A percentile compares a stretch with the other conserved stretches of the same genome.
These are phyloP conservation scores for Bembecia ichneumoniformis DNA, from an alignment of 2,888 invertebrate genomes.

Conservation along the genomic window DNA sequence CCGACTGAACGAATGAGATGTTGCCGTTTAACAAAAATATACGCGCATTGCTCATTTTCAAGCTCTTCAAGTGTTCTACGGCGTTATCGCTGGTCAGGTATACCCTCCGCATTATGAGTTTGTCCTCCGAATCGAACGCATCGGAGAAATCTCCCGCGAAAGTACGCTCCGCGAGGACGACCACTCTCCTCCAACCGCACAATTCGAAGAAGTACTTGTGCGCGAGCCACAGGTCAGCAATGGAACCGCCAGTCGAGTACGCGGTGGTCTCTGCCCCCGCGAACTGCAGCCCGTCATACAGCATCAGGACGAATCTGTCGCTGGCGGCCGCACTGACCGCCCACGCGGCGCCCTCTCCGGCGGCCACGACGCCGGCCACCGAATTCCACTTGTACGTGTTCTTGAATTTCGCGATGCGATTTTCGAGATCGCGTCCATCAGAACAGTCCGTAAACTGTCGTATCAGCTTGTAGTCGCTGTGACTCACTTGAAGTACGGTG, in stretches of 20 bases:
- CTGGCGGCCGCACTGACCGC: constrained; percentile 9
- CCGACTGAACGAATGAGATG: constrained; percentile 71
- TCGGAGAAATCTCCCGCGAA: constrained; percentile 2
- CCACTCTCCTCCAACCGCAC: constrained; percentile 78
- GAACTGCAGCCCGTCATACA: constrained; percentile 23
- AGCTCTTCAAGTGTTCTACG: constrained; percentile 5
- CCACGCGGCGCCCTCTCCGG: constrained; percentile 13
- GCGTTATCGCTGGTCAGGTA: background rate
- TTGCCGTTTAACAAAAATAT: constrained; percentile 87
- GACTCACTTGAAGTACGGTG: background rate
- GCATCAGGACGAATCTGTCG: constrained; percentile 14
- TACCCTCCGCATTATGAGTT: background rate
- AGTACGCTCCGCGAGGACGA: constrained; percentile 77
- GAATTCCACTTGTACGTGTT: background rate
- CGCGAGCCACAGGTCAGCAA: constrained; percentile 15
- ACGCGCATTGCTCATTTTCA: constrained; percentile 61
- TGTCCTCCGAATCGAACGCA: background rate
- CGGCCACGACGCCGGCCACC: constrained; percentile 4
- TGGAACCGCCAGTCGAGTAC: constrained; percentile 11
- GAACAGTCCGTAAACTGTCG: constrained; percentile 3
- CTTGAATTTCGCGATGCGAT: background rate
- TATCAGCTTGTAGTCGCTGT: background rate
- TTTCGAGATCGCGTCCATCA: constrained; percentile 13
- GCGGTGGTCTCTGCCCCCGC: constrained; percentile 2
- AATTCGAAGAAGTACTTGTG: constrained; percentile 9